A percentile compares a stretch with the other conserved stretches of the same genome.
Conservation (phyloP, 2,113 vertebrate species). For the Mormyrus iriodes region DNA sequence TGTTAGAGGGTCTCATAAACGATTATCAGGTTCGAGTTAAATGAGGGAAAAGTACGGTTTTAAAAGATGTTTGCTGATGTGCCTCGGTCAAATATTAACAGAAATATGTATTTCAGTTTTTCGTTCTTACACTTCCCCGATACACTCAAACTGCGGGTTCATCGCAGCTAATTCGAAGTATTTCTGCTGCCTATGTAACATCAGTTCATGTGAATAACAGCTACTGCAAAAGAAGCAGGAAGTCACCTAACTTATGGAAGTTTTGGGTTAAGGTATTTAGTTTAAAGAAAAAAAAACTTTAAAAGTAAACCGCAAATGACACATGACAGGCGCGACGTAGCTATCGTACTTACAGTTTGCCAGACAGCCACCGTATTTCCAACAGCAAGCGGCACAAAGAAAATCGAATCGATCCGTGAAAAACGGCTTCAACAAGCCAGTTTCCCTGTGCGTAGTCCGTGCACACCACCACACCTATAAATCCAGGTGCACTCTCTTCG, state of each 20-base stretch:
- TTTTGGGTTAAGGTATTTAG: background rate
- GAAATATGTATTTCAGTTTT: background rate
- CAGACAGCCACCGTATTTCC: background rate
- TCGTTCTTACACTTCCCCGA: background rate
- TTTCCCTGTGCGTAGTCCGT: background rate
- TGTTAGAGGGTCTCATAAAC: background rate
- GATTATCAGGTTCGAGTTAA: background rate
- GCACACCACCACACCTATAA: background rate
- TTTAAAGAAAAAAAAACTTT: background rate
- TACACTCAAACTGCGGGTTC: background rate
- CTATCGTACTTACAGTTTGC: background rate
- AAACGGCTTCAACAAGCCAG: background rate
- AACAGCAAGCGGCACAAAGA: background rate
- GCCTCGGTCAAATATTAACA: background rate
- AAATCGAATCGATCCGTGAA: background rate
- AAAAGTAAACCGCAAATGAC: background rate
- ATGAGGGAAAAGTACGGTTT: background rate
- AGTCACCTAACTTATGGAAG: background rate
- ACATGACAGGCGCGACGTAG: background rate
- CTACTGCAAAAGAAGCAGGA: background rate
- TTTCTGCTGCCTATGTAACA: background rate
- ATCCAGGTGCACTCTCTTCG: background rate
- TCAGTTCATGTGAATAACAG: background rate
- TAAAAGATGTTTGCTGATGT: background rate
- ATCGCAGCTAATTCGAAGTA: background rate